Conservation (phyloP, 2,797 vertebrate species). For the Mycteria americana region DNA sequence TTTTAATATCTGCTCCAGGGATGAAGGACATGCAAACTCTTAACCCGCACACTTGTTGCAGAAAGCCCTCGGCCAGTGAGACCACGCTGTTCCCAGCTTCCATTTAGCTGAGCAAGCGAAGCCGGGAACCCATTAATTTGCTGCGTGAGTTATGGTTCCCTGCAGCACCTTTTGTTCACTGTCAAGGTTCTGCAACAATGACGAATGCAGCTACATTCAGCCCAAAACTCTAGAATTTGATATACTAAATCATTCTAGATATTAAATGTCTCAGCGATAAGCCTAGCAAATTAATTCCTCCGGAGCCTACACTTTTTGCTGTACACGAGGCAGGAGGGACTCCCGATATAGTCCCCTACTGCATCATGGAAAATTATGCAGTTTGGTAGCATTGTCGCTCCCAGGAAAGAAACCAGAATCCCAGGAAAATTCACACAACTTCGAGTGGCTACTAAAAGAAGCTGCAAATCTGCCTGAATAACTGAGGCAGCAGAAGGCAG, state of each 20-base stretch:
- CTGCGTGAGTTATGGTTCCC: constrained; percentile 55
- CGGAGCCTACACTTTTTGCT: background rate
- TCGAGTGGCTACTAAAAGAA: background rate
- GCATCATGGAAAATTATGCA: background rate
- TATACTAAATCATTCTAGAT: constrained; percentile 41
- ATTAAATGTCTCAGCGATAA: constrained; percentile 25
- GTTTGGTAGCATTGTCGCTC: background rate
- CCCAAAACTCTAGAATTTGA: constrained; percentile 24
- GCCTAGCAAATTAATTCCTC: constrained; percentile 29
- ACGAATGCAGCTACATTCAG: constrained; percentile 50
- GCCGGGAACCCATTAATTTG: constrained; percentile 56
- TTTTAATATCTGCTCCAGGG: background rate
- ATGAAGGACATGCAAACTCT: background rate
- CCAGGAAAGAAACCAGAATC: background rate
- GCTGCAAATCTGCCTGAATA: background rate
- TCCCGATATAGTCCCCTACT: background rate
- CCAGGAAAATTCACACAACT: background rate
- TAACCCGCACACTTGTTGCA: background rate
- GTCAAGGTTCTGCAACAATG: constrained; percentile 58
- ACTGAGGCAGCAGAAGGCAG: background rate
- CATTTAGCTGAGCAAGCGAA: constrained; percentile 35
- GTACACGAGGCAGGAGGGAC: background rate
- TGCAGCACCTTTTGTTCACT: constrained; percentile 61
- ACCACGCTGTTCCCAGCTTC: background rate
- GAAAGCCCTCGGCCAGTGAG: background rate